phyloP scores from a whole-genome alignment of 2,888 invertebrate species.

The Oligia fasciuncula region DNA sequence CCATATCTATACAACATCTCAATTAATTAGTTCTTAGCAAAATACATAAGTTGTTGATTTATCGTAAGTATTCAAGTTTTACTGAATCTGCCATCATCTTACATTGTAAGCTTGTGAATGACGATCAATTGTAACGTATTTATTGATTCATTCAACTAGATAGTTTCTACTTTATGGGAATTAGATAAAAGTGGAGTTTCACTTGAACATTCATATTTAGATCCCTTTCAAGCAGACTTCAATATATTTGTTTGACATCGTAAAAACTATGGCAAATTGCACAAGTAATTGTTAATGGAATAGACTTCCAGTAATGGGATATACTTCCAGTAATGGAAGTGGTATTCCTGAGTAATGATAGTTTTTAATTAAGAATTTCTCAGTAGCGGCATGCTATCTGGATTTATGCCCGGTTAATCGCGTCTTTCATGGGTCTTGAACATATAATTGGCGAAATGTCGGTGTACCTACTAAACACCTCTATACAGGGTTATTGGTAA shows the following conservation, averaged over 20 bases:
- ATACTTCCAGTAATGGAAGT: neutral
- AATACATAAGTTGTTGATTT: conserved; percentile 20
- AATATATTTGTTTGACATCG: conserved; percentile 14
- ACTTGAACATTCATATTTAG: conserved; percentile 24
- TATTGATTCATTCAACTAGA: conserved; percentile 56
- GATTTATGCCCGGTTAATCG: neutral
- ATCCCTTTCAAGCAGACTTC: conserved; percentile 9
- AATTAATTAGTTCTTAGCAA: conserved; percentile 26
- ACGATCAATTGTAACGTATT: conserved; percentile 52
- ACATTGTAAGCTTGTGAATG: conserved; percentile 43
- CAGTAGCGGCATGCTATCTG: too few species aligned
- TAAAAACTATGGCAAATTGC: conserved; percentile 13
- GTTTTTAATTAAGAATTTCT: neutral
- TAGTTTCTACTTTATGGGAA: conserved; percentile 36
- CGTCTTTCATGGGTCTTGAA: neutral
- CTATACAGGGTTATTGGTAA: too few species aligned
- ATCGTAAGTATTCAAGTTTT: conserved; percentile 10
- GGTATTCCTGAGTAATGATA: neutral
- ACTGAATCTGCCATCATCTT: conserved; percentile 8
- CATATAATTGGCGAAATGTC: neutral
- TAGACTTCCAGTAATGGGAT: neutral
- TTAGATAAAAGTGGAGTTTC: neutral
- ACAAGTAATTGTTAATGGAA: neutral
- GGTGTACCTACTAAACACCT: neutral
- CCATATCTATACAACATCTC: conserved; percentile 21